Percentiles rank a stretch among this genome's conserved stretches.
Evolutionary conservation across 2,888 invertebrate genomes (phyloP).

Genomic region (Aspidiotus rigidus): DNA sequence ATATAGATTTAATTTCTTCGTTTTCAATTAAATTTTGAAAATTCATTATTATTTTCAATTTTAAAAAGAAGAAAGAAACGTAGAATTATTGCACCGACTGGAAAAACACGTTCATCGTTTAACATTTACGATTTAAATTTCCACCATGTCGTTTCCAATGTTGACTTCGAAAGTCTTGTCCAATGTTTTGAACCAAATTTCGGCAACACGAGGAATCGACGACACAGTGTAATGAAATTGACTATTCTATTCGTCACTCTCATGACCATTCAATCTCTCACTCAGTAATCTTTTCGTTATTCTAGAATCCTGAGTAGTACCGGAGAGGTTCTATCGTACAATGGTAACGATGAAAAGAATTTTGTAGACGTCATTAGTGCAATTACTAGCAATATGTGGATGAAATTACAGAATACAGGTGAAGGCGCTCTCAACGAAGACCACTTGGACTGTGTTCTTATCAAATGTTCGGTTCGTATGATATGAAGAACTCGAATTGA

Average conservation of each 20-base stretch:
- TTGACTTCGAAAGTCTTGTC: constrained; percentile 21
- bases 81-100: too few species aligned
- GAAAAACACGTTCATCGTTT: too few species aligned
- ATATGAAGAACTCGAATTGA: neutral
- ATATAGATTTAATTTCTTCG: too few species aligned
- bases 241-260: neutral
- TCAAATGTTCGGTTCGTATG: constrained; percentile 18
- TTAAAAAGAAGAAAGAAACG: too few species aligned
- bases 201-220: constrained; percentile 15
- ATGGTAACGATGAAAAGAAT: constrained; percentile 26
- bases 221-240: constrained; percentile 19
- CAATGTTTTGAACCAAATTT: constrained; percentile 19
- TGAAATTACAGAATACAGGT: constrained; percentile 24
- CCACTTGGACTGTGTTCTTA: constrained; percentile 15
- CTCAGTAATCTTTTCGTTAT: neutral
- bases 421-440: constrained; percentile 28
- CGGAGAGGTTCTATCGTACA: constrained; percentile 24
- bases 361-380: constrained; percentile 23
- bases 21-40: too few species aligned
- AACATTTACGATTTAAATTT: too few species aligned
- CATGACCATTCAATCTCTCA: neutral
- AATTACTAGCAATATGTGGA: constrained; percentile 28
- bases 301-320: constrained; percentile 22
- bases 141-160: constrained; percentile 34
- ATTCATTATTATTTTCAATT: too few species aligned